phyloP scores from a whole-genome alignment of 2,797 vertebrate species.

The Craterocephalus amniculus region DNA sequence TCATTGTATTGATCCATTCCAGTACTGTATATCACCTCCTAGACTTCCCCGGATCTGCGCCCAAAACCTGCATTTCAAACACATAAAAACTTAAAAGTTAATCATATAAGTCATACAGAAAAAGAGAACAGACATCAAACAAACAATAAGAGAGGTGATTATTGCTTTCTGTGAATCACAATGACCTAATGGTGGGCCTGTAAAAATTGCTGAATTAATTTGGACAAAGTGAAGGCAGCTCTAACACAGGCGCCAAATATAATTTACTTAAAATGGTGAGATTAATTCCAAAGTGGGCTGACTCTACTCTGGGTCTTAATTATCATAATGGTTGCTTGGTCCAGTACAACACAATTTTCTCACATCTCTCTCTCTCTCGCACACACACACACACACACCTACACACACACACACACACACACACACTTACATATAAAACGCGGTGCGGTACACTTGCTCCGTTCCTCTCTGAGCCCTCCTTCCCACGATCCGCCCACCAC shows the following conservation, averaged over 20 bases:
- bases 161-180: not conserved
- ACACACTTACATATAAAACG: constrained; percentile 24
- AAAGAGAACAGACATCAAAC: not conserved
- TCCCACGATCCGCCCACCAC: constrained; percentile 79
- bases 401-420: not conserved
- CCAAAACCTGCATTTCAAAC: not conserved
- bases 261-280: constrained; percentile 43
- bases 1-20: not conserved
- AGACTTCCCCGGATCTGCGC: not conserved
- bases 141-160: not conserved
- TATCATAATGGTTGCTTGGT: constrained; percentile 55
- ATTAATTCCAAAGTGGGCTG: constrained; percentile 40
- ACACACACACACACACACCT: not conserved
- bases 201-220: not conserved
- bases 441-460: constrained; percentile 71
- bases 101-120: not conserved
- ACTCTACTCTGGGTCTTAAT: constrained; percentile 54
- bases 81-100: not conserved
- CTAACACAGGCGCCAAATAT: constrained; percentile 14
- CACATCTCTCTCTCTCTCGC: not conserved
- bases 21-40: not conserved
- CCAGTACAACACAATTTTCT: constrained; percentile 33
- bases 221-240: not conserved
- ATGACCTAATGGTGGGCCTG: not conserved
- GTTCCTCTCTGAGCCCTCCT: constrained; percentile 69